phyloP scores from a whole-genome alignment of 2,888 invertebrate species.

The Folsomia candida region DNA sequence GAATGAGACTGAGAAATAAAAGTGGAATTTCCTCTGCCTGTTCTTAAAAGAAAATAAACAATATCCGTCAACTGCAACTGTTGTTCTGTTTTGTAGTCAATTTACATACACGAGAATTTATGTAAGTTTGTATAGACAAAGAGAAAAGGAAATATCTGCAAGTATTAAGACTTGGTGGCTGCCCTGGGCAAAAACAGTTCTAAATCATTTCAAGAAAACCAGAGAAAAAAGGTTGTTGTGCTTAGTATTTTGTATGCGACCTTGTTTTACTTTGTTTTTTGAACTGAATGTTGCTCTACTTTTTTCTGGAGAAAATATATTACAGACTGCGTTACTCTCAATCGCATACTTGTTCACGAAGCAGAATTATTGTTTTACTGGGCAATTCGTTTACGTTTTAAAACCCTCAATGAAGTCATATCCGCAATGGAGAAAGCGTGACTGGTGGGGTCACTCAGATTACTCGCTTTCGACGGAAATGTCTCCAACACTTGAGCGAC shows the following conservation, averaged over 20 bases:
- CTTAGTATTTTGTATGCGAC: neutral
- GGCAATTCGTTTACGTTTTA: neutral
- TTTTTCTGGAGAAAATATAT: too few species aligned
- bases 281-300: neutral
- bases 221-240: neutral
- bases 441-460: neutral
- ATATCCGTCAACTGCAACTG: neutral
- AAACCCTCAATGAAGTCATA: neutral
- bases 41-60: neutral
- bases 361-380: neutral
- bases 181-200: neutral
- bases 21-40: neutral
- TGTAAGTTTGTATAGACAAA: neutral
- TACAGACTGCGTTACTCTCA: too few species aligned
- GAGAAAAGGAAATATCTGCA: neutral
- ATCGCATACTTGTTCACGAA: too few species aligned
- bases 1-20: too few species aligned
- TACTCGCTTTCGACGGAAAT: neutral
- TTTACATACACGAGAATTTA: neutral
- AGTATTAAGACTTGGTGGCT: neutral
- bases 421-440: neutral
- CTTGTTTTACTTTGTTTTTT: neutral
- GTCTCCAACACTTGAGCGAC: neutral
- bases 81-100: neutral
- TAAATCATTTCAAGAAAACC: neutral